Evolutionary conservation across 2,797 vertebrate genomes (phyloP).

Genomic region (Sebastes melanostomus): DNA sequence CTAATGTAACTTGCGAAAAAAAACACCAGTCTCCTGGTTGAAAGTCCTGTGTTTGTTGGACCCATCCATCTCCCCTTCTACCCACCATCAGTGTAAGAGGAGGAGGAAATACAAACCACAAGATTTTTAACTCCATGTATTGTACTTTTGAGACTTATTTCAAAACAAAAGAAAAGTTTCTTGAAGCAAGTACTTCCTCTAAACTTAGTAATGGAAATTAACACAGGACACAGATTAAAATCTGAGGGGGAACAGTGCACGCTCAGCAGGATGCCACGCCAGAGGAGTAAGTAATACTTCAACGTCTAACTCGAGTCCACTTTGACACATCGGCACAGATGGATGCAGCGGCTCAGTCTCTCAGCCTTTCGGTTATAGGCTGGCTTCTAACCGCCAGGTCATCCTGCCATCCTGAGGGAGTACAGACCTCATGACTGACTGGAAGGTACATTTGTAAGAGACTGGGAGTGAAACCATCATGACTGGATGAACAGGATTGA

Average conservation of each 20-base stretch:
- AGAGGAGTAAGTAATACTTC: conserved; percentile 36
- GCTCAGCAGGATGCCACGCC: conserved; percentile 30
- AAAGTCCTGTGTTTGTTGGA: no score
- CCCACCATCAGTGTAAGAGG: no score
- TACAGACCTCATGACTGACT: conserved; percentile 28
- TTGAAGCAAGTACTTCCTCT: not conserved
- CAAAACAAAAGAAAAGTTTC: not conserved
- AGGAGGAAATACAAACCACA: no score
- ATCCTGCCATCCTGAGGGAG: conserved; percentile 18
- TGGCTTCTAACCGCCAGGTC: conserved; percentile 35
- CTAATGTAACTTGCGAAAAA: no score
- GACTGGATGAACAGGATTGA: conserved; percentile 32
- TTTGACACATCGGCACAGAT: conserved; percentile 11
- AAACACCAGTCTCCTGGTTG: no score
- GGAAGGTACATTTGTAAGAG: conserved; percentile 9
- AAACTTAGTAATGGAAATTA: not conserved
- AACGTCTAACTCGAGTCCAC: conserved; percentile 16
- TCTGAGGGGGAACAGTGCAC: not conserved
- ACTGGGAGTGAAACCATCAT: conserved; percentile 41
- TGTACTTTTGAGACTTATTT: no score
- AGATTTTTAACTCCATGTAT: no score
- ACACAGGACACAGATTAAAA: conserved; percentile 5
- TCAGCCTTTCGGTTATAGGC: conserved; percentile 7
- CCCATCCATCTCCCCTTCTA: no score
- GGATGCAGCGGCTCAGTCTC: conserved; percentile 10